phyloP scores from a whole-genome alignment of 2,113 vertebrate species.

The Acrocephalus arundinaceus region DNA sequence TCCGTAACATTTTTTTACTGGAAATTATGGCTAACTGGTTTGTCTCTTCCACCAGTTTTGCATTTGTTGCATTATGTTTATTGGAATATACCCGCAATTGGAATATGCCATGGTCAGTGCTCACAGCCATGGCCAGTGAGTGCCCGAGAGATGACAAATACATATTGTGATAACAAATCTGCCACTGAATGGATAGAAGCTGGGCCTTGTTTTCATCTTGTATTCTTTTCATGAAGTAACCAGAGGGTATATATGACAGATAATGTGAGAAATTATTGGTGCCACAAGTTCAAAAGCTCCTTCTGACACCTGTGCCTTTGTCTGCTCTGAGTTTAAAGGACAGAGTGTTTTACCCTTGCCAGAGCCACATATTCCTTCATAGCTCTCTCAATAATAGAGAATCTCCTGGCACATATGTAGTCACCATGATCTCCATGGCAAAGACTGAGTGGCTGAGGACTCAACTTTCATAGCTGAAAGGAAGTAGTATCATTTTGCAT shows the following conservation, averaged over 20 bases:
- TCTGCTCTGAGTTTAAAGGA: background rate
- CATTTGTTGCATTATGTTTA: background rate
- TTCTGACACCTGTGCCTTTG: background rate
- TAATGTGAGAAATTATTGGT: background rate
- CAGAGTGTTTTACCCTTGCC: background rate
- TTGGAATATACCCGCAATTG: background rate
- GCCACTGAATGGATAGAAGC: background rate
- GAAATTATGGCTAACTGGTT: background rate
- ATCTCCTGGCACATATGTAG: background rate
- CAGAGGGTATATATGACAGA: background rate
- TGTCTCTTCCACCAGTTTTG: background rate
- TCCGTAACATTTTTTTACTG: background rate
- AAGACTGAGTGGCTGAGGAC: background rate
- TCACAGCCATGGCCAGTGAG: background rate
- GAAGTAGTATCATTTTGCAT: background rate
- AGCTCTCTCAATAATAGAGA: background rate
- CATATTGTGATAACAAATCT: background rate
- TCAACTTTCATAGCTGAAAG: background rate
- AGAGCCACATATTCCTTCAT: background rate
- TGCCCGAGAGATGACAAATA: background rate
- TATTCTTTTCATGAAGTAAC: background rate
- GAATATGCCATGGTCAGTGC: background rate
- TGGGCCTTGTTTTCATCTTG: background rate
- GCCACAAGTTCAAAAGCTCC: background rate
- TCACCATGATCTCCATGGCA: rapidly evolving